Evolutionary conservation across 2,113 vertebrate species (phyloP).

Genomic region (Eclectus roratus): DNA sequence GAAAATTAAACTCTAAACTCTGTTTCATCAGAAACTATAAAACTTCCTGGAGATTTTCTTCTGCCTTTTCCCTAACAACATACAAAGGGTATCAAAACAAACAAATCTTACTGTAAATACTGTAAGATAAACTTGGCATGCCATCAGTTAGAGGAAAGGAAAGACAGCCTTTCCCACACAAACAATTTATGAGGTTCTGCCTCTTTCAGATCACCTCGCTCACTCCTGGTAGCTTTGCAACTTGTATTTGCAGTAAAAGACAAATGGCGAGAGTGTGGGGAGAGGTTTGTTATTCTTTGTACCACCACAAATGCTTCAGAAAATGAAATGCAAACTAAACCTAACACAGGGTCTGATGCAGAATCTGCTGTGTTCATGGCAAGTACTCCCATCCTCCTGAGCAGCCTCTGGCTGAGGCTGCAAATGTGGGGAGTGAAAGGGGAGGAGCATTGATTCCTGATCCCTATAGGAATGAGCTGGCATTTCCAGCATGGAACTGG

Average conservation of each 20-base stretch:
- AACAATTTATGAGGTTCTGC: conserved; percentile 51
- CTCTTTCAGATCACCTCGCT: conserved; percentile 46
- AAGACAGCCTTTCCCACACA: conserved; percentile 8
- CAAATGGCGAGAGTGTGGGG: neutral
- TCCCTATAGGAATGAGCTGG: neutral
- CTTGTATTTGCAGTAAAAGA: neutral
- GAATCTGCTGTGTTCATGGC: neutral
- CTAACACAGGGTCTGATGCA: neutral
- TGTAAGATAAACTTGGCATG: conserved; percentile 59
- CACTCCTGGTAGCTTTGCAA: neutral
- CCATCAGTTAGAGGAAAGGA: conserved; percentile 43
- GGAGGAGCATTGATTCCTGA: neutral
- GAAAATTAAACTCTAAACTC: neutral
- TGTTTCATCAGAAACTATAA: conserved; percentile 20
- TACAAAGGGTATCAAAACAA: conserved; percentile 61
- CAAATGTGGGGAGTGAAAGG: neutral
- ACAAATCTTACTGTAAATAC: conserved; percentile 54
- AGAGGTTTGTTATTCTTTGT: neutral
- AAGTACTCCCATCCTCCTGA: neutral
- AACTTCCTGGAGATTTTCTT: conserved; percentile 51
- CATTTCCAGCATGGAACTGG: neutral
- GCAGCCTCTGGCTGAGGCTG: neutral
- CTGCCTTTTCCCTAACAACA: conserved; percentile 45
- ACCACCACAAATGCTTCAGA: neutral
- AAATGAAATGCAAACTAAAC: neutral